Evolutionary conservation across 2,797 vertebrate genomes (phyloP).

Genomic region (Gallinago nigripennis): DNA sequence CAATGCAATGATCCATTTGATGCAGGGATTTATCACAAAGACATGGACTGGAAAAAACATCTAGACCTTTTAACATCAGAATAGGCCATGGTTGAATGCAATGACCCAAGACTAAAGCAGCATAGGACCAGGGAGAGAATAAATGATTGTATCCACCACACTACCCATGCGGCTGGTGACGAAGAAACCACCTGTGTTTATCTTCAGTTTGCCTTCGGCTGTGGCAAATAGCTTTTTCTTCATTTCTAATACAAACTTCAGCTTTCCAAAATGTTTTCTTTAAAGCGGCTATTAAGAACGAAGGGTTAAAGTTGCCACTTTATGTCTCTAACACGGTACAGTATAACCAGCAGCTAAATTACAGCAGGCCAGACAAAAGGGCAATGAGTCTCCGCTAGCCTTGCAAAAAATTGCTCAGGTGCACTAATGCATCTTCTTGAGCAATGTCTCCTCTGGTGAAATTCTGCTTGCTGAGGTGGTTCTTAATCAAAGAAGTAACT

Average conservation of each 20-base stretch:
- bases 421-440: conserved; percentile 36
- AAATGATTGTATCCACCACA: neutral
- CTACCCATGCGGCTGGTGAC: neutral
- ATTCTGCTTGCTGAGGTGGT: conserved; percentile 8
- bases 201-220: neutral
- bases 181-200: neutral
- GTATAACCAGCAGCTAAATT: neutral
- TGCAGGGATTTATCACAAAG: neutral
- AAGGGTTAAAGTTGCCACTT: neutral
- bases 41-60: neutral
- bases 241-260: neutral
- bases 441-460: neutral
- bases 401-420: neutral
- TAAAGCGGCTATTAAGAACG: neutral
- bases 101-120: neutral
- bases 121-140: neutral
- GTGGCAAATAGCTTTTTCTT: neutral
- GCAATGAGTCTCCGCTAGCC: neutral
- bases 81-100: neutral
- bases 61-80: neutral
- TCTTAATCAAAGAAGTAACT: conserved; percentile 18
- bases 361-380: neutral
- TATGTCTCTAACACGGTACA: neutral
- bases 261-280: neutral
- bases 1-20: neutral